These are phyloP conservation scores for Balaenoptera acutorostrata DNA, from an alignment of 2,113 vertebrate species.

Conservation along the genomic window DNA sequence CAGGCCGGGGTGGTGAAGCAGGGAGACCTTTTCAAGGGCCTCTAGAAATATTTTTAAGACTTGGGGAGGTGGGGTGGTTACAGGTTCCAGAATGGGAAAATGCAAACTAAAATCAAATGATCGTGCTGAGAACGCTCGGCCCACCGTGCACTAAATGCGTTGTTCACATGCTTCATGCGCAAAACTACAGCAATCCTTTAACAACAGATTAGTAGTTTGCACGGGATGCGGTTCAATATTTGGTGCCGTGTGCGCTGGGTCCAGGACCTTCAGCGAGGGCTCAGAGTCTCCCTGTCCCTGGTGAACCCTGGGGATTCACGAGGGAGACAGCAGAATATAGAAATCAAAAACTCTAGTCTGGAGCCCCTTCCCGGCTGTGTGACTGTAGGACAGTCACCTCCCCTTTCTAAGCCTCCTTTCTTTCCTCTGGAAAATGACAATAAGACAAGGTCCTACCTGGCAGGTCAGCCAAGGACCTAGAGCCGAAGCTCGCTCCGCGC, in stretches of 20 bases:
- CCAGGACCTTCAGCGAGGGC: background rate
- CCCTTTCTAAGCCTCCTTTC: background rate
- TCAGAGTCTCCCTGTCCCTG: background rate
- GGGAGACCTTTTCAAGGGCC: background rate
- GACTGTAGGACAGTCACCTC: background rate
- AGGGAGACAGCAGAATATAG: background rate
- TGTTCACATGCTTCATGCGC: background rate
- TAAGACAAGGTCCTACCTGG: background rate
- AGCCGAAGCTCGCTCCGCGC: fast-evolving
- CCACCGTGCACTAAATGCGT: background rate
- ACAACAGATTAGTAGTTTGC: background rate
- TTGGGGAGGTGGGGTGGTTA: background rate
- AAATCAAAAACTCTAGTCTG: background rate
- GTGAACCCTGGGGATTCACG: too few species aligned
- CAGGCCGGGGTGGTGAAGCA: fast-evolving
- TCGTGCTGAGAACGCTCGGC: background rate
- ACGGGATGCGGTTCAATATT: background rate
- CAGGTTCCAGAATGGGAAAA: background rate
- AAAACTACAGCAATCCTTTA: background rate
- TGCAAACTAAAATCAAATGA: background rate
- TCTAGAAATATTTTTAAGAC: background rate
- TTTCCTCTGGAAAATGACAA: background rate
- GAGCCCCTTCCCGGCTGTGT: background rate
- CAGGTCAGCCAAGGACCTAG: fast-evolving
- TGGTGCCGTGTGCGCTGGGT: background rate